phyloP scores from a whole-genome alignment of 2,888 invertebrate species.

The Drosophila gaucha region DNA sequence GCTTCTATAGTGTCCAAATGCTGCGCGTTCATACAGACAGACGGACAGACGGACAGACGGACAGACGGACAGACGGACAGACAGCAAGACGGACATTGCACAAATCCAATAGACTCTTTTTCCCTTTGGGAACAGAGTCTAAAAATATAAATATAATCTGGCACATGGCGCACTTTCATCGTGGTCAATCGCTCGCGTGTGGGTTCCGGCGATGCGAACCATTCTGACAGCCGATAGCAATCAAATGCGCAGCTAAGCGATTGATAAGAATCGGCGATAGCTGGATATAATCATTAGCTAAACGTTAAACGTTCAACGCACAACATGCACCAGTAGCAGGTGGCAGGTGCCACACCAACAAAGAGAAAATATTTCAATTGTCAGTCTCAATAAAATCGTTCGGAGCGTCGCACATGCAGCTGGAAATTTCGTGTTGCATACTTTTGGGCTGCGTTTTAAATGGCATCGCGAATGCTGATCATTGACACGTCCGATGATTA shows the following conservation, averaged over 20 bases:
- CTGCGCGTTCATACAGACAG: no score
- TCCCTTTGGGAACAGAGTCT: no score
- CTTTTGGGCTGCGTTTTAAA: constrained; percentile 49
- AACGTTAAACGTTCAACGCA: not conserved
- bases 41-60: no score
- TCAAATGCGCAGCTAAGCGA: constrained; percentile 35
- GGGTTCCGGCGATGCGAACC: not conserved
- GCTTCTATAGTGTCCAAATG: no score
- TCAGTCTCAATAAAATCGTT: constrained; percentile 34
- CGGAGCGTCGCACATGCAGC: constrained; percentile 4
- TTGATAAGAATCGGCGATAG: constrained; percentile 50
- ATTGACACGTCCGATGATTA: not conserved
- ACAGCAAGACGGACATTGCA: no score
- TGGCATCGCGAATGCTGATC: constrained; percentile 41
- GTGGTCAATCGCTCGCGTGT: constrained; percentile 27
- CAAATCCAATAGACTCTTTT: no score
- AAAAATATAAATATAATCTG: not conserved
- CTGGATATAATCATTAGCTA: constrained; percentile 34
- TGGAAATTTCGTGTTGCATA: constrained; percentile 43
- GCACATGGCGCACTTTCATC: constrained; percentile 11
- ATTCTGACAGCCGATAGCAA: constrained; percentile 49
- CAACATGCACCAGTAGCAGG: constrained; percentile 22
- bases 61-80: no score
- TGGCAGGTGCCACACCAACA: constrained; percentile 8
- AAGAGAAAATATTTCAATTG: not conserved